Percentiles rank a stretch among this genome's conserved stretches.
phyloP scores from a whole-genome alignment of 2,888 invertebrate species.

The Alentia gelatinosa region DNA sequence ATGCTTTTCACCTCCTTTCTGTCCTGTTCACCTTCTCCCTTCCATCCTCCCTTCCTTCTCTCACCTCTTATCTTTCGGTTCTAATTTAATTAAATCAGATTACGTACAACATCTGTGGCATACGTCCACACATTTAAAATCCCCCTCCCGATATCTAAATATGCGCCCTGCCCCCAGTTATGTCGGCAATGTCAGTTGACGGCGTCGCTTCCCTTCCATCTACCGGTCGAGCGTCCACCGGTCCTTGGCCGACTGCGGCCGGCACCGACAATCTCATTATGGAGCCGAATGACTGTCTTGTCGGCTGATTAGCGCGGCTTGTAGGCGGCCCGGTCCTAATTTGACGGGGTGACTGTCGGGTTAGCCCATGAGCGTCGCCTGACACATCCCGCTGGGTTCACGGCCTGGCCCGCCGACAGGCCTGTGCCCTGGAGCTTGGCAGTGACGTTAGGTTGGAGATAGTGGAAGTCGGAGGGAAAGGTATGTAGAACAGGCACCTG shows the following conservation, averaged over 20 bases:
- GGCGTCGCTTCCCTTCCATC: neutral
- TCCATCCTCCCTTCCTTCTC: no score
- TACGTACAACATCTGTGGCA: no score
- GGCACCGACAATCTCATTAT: neutral
- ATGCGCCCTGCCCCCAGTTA: neutral
- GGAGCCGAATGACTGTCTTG: constrained; percentile 2
- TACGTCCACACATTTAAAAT: no score
- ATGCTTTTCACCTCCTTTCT: no score
- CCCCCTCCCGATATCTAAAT: no score
- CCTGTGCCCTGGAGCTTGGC: no score
- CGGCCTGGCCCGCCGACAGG: neutral
- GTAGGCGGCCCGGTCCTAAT: constrained; percentile 30
- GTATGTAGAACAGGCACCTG: no score
- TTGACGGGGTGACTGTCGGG: constrained; percentile 36
- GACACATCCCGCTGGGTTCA: neutral
- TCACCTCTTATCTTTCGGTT: no score
- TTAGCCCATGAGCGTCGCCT: neutral
- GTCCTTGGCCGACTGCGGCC: neutral
- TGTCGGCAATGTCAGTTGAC: neutral
- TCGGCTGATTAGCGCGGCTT: constrained; percentile 38
- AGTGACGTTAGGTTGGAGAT: no score
- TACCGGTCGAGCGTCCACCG: neutral
- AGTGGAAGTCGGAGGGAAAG: no score
- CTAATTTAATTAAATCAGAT: no score
- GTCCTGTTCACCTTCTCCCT: no score